Evolutionary conservation across 2,888 invertebrate species (phyloP).

Genomic region (Noctuana brunneofusca): DNA sequence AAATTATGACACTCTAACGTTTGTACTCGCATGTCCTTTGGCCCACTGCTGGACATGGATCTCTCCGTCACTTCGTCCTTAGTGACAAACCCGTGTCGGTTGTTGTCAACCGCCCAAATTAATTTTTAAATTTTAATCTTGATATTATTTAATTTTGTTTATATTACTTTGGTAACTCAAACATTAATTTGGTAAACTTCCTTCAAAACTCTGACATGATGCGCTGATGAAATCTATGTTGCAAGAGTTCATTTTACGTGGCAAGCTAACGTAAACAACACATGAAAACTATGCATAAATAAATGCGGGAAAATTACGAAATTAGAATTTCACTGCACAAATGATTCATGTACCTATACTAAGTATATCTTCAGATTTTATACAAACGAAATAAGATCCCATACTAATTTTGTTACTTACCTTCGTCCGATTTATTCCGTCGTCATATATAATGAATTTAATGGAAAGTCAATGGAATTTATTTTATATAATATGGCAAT

Average conservation of each 20-base stretch:
- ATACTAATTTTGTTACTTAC: neutral
- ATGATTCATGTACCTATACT: too few relatives aligned
- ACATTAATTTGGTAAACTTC: neutral
- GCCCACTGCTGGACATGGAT: too few relatives aligned
- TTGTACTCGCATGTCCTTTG: too few relatives aligned
- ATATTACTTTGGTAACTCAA: neutral
- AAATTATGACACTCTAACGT: neutral
- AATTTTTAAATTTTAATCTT: neutral
- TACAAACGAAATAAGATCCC: neutral
- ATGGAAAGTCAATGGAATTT: too few relatives aligned
- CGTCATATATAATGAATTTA: too few relatives aligned
- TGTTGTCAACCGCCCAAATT: too few relatives aligned
- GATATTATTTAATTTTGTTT: neutral
- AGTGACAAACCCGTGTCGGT: too few relatives aligned
- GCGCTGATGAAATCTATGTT: neutral
- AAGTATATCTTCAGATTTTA: neutral
- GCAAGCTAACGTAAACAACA: neutral
- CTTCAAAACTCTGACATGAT: neutral
- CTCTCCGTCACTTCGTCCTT: too few relatives aligned
- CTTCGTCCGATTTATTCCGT: too few relatives aligned
- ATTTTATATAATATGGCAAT: too few relatives aligned
- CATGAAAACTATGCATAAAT: conserved; percentile 1
- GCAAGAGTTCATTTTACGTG: neutral
- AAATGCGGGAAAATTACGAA: neutral
- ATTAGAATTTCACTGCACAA: neutral